Evolutionary conservation across 1,140 invertebrate genomes (phyloP).

Genomic region (Pinna nobilis): DNA sequence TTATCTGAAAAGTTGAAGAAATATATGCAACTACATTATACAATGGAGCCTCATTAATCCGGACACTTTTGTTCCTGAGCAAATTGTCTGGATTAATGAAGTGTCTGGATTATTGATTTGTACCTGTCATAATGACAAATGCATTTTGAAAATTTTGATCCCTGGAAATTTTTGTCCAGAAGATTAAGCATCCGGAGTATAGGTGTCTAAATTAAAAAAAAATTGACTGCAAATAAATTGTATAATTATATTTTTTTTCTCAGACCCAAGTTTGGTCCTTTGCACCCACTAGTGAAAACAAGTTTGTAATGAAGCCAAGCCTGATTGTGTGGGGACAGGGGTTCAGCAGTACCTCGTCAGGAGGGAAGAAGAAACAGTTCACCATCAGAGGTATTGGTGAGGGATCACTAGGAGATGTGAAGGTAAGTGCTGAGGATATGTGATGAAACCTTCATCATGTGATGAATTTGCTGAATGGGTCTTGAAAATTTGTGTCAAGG

Average conservation of each 20-base stretch:
- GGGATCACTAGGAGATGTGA: slow-evolving; percentile 66
- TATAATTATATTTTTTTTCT: slow-evolving; percentile 5
- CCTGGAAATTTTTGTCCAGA: no score
- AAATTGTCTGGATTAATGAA: no score
- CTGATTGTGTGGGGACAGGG: slow-evolving; percentile 71
- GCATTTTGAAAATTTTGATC: no score
- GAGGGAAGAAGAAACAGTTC: slow-evolving; percentile 68
- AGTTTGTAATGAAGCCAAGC: slow-evolving; percentile 71
- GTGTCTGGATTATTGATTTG: no score
- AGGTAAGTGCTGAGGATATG: slow-evolving; percentile 61
- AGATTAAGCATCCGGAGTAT: no score
- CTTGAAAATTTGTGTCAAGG: background rate
- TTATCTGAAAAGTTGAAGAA: no score
- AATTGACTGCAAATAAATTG: no score
- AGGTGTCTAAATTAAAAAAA: no score
- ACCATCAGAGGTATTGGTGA: slow-evolving; percentile 67
- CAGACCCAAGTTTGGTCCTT: slow-evolving; percentile 71
- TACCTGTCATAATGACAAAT: no score
- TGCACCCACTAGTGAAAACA: slow-evolving; percentile 63
- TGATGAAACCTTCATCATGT: background rate
- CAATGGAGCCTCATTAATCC: no score
- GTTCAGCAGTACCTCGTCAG: slow-evolving; percentile 64
- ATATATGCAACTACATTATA: no score
- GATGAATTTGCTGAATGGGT: background rate
- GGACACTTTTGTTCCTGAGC: no score